Evolutionary conservation across 2,797 vertebrate genomes (phyloP), one percentile per base, ranked within the genome.

Genomic region (Apogon hyalosoma): DNA sequence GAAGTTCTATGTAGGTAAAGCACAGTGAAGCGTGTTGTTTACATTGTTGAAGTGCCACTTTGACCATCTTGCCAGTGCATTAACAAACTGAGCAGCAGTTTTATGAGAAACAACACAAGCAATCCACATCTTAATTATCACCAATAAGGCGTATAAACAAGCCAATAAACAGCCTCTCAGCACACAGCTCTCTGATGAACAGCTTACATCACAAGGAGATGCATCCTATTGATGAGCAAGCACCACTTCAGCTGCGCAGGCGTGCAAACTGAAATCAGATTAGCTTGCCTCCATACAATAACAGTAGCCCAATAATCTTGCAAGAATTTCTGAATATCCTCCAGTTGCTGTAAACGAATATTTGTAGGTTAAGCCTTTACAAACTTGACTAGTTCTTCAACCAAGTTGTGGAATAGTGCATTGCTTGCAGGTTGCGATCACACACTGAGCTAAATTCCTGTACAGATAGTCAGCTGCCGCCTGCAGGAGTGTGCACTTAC

Each of bases 181-280:
- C 39, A 69, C 57, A 65, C 10, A 55, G 38, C 54, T 64, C 31
- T 18, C 7, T 58, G 46, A 48, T 73, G 50, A 56, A 69, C 0
- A 48, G 64, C 55, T 75, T 69, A 53, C 67, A 74, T 64, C 75
- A 74, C 50, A 41, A 24, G 19, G 47, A 65, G 39, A 66, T 41
- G n/a, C 40, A 63, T 66, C n/a, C 33, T 53, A 53, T 64, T 67
- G 68, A 81, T 66, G 45, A 73, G 18, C 63, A 10, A 67, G 56
- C 58, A 13, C 28, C 62, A 40, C 69, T 58, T 24, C 0, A 12
- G 49, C 66, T 78, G 87, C 81, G 82, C 84, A 88, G 68, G 87
- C 85, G 85, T 79, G 75, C 66, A 61, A 24, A 43, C 43, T 19
- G 46, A 58, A 69, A 78, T 68, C 65, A 71, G 64, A 65, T 58